A percentile compares a stretch with the other conserved stretches of the same genome.
Evolutionary conservation across 2,797 vertebrate genomes (phyloP).

Genomic region (Cyclura pinguis): DNA sequence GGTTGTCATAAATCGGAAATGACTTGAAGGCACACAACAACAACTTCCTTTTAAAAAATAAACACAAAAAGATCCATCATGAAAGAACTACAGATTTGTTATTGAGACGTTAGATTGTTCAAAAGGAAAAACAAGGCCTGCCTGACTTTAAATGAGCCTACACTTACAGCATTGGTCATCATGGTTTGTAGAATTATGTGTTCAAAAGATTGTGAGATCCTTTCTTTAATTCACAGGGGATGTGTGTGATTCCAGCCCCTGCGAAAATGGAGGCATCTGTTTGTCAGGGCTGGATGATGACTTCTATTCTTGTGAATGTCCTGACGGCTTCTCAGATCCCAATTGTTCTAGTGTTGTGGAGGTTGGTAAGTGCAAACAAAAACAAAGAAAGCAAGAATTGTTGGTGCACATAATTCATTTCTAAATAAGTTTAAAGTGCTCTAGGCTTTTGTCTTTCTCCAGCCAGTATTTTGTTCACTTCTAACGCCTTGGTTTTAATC

Average conservation of each 20-base stretch:
- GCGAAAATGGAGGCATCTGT: constrained; percentile 81
- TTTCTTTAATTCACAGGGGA: constrained; percentile 72
- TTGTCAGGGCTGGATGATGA: constrained; percentile 77
- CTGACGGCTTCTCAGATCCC: constrained; percentile 80
- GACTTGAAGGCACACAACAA: too few relatives aligned
- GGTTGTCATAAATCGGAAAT: too few relatives aligned
- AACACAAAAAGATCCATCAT: neutral
- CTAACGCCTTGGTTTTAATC: constrained; percentile 17
- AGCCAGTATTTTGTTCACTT: rapidly evolving
- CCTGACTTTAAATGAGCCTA: rapidly evolving
- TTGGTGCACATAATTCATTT: rapidly evolving
- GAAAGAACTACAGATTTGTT: neutral
- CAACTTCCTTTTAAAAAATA: neutral
- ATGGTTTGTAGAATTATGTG: neutral
- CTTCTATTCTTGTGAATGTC: constrained; percentile 84
- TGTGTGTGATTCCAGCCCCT: constrained; percentile 80
- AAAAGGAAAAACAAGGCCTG: neutral
- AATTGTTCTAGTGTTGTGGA: constrained; percentile 86
- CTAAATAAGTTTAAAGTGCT: rapidly evolving
- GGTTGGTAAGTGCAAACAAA: constrained; percentile 85
- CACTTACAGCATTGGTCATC: neutral
- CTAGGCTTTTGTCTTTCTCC: rapidly evolving
- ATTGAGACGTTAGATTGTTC: neutral
- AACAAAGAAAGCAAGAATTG: constrained; percentile 17
- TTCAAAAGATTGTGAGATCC: neutral